These are phyloP conservation scores for Camelus bactrianus DNA, from an alignment of 2,113 vertebrate species.

Conservation along the genomic window DNA sequence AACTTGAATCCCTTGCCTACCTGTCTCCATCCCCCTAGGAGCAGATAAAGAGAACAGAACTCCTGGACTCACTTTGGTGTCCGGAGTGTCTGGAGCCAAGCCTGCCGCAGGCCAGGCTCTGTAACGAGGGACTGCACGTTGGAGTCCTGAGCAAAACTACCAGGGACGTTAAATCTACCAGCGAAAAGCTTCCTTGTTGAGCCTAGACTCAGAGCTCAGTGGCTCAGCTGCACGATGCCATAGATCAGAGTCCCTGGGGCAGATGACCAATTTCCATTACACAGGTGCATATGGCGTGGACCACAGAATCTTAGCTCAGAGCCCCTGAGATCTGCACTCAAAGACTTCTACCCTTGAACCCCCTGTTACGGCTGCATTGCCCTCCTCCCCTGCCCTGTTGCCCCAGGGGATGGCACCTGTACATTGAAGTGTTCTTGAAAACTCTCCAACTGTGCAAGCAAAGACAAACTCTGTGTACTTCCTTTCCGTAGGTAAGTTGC, in stretches of 20 bases:
- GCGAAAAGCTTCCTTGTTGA: no score
- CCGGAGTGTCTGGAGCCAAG: background rate
- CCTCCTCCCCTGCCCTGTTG: no score
- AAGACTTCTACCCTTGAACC: background rate
- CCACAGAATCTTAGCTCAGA: no score
- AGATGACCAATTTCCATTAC: background rate
- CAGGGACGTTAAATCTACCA: background rate
- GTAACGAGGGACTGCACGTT: background rate
- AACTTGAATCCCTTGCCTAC: background rate
- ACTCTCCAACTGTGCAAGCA: no score
- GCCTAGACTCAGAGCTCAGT: background rate
- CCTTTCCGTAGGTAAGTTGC: background rate
- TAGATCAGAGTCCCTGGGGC: background rate
- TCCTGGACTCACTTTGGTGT: rapidly evolving
- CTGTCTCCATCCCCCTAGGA: background rate
- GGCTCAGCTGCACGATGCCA: rapidly evolving
- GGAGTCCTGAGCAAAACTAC: background rate
- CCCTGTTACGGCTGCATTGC: background rate
- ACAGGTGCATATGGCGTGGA: background rate
- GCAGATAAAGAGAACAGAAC: background rate
- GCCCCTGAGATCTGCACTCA: background rate
- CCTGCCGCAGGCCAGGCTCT: background rate
- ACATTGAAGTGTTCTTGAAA: background rate
- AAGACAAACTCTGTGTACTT: background rate
- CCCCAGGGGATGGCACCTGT: background rate